These are phyloP conservation scores for Crossaster papposus DNA, from an alignment of 53 echinoderm and acorn worm genomes.

Conservation along the genomic window DNA sequence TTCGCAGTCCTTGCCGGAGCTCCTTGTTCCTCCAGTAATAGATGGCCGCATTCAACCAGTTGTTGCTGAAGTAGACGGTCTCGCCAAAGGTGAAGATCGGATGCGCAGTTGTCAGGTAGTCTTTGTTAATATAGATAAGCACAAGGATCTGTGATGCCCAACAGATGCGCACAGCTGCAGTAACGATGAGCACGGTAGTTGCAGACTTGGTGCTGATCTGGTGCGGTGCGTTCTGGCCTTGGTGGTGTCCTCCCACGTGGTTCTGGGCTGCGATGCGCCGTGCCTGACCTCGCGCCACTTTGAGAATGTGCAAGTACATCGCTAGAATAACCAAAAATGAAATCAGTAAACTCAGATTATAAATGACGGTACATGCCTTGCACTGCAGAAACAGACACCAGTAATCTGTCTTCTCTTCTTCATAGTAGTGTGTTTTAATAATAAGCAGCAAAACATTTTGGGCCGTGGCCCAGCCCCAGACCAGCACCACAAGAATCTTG, in stretches of 20 bases:
- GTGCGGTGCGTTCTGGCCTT: slow-evolving; percentile 6
- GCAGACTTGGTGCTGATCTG: slow-evolving; percentile 32
- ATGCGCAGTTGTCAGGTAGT: not conserved
- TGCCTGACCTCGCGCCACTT: slow-evolving; percentile 43
- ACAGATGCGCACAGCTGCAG: not conserved
- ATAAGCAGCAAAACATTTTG: not conserved
- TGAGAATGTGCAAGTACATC: slow-evolving; percentile 42
- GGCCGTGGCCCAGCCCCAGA: slow-evolving; percentile 21
- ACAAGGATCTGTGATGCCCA: not conserved
- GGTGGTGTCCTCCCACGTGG: not conserved
- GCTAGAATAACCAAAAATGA: slow-evolving; percentile 22
- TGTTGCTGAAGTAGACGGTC: slow-evolving; percentile 1
- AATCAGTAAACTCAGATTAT: not conserved
- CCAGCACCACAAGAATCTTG: slow-evolving; percentile 14
- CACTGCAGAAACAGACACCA: not conserved
- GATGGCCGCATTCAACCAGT: slow-evolving; percentile 46
- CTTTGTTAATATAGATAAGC: not conserved
- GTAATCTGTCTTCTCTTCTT: not conserved
- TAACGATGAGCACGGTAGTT: slow-evolving; percentile 34
- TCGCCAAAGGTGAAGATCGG: not conserved
- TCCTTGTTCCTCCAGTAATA: slow-evolving; percentile 38
- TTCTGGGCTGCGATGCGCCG: slow-evolving; percentile 20
- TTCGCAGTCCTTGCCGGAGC: not conserved
- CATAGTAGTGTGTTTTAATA: not conserved
- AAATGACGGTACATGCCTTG: not conserved